Evolutionary conservation across 2,888 invertebrate genomes (phyloP).

Genomic region (Thelaira solivaga): DNA sequence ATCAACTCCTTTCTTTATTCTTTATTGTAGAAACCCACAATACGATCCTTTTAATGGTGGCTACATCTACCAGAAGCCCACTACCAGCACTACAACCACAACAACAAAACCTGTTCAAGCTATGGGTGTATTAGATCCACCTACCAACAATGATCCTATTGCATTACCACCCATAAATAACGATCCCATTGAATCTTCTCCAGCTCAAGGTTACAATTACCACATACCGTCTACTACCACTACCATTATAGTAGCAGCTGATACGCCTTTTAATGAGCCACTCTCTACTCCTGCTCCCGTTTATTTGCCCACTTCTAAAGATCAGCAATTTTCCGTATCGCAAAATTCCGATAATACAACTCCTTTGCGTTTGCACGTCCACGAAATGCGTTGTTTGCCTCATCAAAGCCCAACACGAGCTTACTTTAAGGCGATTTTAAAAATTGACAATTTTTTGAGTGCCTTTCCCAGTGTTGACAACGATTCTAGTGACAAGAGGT

Average conservation of each 20-base stretch:
- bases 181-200: not conserved
- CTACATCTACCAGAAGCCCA: constrained; percentile 68
- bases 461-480: constrained; percentile 75
- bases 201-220: constrained; percentile 69
- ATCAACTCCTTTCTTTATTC: not conserved
- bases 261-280: constrained; percentile 46
- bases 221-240: constrained; percentile 63
- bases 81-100: constrained; percentile 57
- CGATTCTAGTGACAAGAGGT: constrained; percentile 71
- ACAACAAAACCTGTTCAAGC: constrained; percentile 63
- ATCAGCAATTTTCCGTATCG: constrained; percentile 7
- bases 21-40: constrained; percentile 22
- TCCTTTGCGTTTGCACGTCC: constrained; percentile 70
- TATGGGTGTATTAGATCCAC: constrained; percentile 69
- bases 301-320: constrained; percentile 66
- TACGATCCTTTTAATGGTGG: constrained; percentile 64
- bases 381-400: constrained; percentile 74
- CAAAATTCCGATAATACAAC: constrained; percentile 36
- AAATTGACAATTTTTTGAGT: constrained; percentile 74
- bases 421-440: constrained; percentile 76
- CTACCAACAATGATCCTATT: constrained; percentile 29
- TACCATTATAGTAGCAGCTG: constrained; percentile 38
- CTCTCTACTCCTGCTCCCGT: constrained; percentile 68
- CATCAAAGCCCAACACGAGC: constrained; percentile 64
- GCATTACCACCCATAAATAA: constrained; percentile 36